These are phyloP conservation scores for Geotria australis DNA, from an alignment of 2,797 vertebrate species.

Conservation along the genomic window DNA sequence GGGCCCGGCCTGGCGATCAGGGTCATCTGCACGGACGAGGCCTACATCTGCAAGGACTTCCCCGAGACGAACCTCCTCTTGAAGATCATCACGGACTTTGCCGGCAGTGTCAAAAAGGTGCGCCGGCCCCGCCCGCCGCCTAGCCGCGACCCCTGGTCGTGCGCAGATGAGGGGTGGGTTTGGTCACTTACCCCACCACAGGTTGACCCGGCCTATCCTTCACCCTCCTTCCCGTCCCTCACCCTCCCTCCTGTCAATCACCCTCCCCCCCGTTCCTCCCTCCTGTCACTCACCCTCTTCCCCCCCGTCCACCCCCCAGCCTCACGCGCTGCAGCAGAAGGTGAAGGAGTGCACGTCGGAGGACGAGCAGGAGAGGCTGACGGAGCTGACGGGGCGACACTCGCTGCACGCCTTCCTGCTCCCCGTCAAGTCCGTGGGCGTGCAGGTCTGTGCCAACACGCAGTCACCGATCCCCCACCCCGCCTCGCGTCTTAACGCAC, in stretches of 20 bases:
- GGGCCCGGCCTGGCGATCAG: neutral
- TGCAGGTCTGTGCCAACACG: slow-evolving; percentile 60
- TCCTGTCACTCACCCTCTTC: too few relatives aligned
- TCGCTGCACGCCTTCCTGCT: slow-evolving; percentile 96
- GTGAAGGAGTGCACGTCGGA: slow-evolving; percentile 87
- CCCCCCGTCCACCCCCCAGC: slow-evolving; percentile 13
- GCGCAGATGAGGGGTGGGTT: too few relatives aligned
- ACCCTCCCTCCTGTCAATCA: too few relatives aligned
- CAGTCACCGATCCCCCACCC: neutral
- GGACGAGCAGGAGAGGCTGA: slow-evolving; percentile 86
- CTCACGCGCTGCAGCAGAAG: slow-evolving; percentile 66
- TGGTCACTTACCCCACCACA: too few relatives aligned
- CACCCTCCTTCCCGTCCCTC: too few relatives aligned
- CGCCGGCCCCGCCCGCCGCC: neutral
- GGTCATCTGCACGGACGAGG: neutral
- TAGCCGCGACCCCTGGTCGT: too few relatives aligned
- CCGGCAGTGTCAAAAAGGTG: neutral
- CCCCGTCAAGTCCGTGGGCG: slow-evolving; percentile 91
- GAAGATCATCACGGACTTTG: neutral
- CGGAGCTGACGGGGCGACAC: slow-evolving; percentile 96
- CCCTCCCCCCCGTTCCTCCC: too few relatives aligned
- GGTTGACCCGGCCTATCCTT: too few relatives aligned
- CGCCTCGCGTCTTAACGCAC: too few relatives aligned
- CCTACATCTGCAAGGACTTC: neutral
- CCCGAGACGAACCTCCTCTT: neutral